phyloP scores from a whole-genome alignment of 1,140 invertebrate genomes.

The Drosophila kikkawai region DNA sequence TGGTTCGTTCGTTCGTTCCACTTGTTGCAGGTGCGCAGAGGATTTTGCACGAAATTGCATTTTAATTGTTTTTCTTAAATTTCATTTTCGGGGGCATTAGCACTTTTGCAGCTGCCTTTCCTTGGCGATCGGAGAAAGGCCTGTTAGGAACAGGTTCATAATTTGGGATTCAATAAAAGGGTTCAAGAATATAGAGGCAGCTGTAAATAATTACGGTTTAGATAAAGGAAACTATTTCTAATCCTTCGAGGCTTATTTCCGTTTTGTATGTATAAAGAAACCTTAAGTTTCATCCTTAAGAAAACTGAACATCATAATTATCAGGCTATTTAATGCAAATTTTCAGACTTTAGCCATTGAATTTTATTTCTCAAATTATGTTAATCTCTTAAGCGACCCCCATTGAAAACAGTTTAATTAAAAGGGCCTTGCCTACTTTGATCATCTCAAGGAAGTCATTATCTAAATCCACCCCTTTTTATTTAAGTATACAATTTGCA shows the following conservation, averaged over 20 bases:
- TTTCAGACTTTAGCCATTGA: background rate
- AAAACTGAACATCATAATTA: background rate
- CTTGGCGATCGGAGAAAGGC: slow-evolving; percentile 49
- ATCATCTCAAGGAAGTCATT: slow-evolving; percentile 4
- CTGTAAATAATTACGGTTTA: background rate
- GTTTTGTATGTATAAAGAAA: background rate
- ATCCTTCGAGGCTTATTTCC: no score
- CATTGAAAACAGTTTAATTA: slow-evolving; percentile 11
- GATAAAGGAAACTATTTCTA: background rate
- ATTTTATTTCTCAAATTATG: background rate
- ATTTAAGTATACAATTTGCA: slow-evolving; percentile 48
- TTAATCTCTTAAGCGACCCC: background rate
- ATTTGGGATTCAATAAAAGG: slow-evolving; percentile 33
- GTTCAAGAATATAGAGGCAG: slow-evolving; percentile 31
- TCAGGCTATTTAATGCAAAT: background rate
- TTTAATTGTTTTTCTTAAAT: slow-evolving; percentile 66
- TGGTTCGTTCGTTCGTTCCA: slow-evolving; percentile 27
- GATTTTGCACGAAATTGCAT: slow-evolving; percentile 73
- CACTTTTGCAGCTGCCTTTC: slow-evolving; percentile 61
- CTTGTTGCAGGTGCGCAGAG: slow-evolving; percentile 48
- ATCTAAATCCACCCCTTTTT: slow-evolving; percentile 37
- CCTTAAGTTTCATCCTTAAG: background rate
- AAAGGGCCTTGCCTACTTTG: background rate
- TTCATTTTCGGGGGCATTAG: slow-evolving; percentile 42
- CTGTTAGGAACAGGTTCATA: slow-evolving; percentile 39